Evolutionary conservation across 1,140 invertebrate species (phyloP).

Genomic region (Latrodectus geometricus): DNA sequence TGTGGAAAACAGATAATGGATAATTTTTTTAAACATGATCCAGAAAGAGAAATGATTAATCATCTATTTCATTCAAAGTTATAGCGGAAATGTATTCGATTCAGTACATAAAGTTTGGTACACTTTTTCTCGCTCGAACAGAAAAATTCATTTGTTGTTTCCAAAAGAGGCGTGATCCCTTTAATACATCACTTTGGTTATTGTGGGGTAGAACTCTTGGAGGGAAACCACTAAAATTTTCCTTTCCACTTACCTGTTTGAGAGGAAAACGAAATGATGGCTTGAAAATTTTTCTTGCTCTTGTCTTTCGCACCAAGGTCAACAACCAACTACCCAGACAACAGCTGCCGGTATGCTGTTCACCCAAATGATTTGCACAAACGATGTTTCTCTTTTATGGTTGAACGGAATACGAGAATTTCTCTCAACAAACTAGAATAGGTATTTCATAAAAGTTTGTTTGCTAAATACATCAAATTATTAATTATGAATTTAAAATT

Average conservation of each 20-base stretch:
- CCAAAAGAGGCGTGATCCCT: not conserved
- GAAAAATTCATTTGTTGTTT: slow-evolving; percentile 24
- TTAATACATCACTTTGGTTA: slow-evolving; percentile 28
- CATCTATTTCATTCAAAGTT: not conserved
- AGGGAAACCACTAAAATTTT: slow-evolving; percentile 10
- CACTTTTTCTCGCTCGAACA: not conserved
- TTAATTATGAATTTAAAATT: too few species aligned
- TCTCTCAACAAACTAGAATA: too few species aligned
- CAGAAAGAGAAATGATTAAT: not conserved
- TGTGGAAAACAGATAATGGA: too few species aligned
- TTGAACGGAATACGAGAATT: too few species aligned
- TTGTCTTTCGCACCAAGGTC: slow-evolving; percentile 20
- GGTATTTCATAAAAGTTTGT: too few species aligned
- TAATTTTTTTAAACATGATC: not conserved
- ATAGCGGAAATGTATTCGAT: too few species aligned
- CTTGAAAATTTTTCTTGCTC: not conserved
- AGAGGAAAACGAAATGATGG: not conserved
- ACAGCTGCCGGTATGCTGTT: not conserved
- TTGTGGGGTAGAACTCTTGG: not conserved
- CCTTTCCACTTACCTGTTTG: slow-evolving; percentile 19
- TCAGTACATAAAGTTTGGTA: too few species aligned
- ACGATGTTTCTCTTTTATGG: not conserved
- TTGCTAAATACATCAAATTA: too few species aligned
- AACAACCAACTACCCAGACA: slow-evolving; percentile 8
- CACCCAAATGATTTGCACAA: not conserved